Evolutionary conservation across 2,797 vertebrate species (phyloP).

Genomic region (Pangasius larnaudii): DNA sequence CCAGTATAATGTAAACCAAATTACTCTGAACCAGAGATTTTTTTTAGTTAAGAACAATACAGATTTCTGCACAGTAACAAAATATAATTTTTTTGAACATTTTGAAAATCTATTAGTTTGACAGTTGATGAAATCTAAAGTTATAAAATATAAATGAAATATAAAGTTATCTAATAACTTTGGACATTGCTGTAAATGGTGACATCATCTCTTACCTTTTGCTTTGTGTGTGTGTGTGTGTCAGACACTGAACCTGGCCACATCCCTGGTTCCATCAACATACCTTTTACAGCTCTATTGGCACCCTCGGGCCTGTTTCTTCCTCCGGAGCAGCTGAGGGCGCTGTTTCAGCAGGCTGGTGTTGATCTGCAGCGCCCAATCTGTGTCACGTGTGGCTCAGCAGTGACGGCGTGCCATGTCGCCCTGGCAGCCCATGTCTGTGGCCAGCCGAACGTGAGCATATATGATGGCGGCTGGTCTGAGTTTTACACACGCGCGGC

Average conservation of each 20-base stretch:
- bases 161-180: too few relatives aligned
- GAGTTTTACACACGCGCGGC: conserved; percentile 87
- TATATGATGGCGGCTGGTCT: conserved; percentile 90
- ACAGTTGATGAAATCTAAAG: background rate
- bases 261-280: conserved; percentile 83
- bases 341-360: conserved; percentile 78
- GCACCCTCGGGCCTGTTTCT: conserved; percentile 82
- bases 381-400: conserved; percentile 83
- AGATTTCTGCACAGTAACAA: background rate
- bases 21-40: background rate
- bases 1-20: background rate
- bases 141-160: background rate
- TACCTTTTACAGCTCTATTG: conserved; percentile 85
- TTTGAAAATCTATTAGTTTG: background rate
- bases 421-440: conserved; percentile 85
- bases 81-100: background rate
- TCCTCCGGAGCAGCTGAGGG: conserved; percentile 76
- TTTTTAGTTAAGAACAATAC: background rate
- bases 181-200: background rate
- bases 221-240: background rate
- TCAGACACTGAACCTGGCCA: conserved; percentile 87
- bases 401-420: conserved; percentile 85
- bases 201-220: background rate
- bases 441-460: conserved; percentile 79
- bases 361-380: conserved; percentile 81